These are phyloP conservation scores for Danio choprae DNA, from an alignment of 2,797 vertebrate genomes.

Conservation along the genomic window DNA sequence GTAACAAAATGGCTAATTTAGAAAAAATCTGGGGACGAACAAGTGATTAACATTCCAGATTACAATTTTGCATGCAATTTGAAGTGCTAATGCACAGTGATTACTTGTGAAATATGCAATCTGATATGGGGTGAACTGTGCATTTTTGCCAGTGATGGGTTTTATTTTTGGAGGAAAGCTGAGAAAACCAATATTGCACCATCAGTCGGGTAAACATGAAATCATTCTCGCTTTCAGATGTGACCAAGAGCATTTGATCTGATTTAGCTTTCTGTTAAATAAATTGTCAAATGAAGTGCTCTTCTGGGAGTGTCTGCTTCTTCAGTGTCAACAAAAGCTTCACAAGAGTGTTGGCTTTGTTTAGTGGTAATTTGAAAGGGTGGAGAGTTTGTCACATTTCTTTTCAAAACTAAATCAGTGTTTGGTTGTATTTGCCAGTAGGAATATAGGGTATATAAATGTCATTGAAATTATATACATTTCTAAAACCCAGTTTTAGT, in stretches of 20 bases:
- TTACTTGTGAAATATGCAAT: slow-evolving; percentile 50
- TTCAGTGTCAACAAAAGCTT: background rate
- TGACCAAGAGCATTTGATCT: background rate
- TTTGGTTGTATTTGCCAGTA: background rate
- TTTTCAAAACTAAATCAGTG: background rate
- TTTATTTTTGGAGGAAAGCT: slow-evolving; percentile 15
- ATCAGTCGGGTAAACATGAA: background rate
- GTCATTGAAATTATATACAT: background rate
- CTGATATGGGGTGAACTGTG: slow-evolving; percentile 6
- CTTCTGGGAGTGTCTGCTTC: background rate
- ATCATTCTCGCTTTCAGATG: background rate
- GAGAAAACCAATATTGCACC: background rate
- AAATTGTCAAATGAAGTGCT: background rate
- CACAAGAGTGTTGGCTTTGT: too few relatives aligned
- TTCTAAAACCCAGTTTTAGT: too few relatives aligned
- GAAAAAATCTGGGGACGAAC: slow-evolving; percentile 33
- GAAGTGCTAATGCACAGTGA: slow-evolving; percentile 47
- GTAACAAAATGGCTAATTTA: slow-evolving; percentile 46
- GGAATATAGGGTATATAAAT: background rate
- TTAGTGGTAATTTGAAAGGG: background rate
- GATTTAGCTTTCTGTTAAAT: background rate
- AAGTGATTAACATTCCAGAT: slow-evolving; percentile 49
- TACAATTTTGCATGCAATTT: slow-evolving; percentile 57
- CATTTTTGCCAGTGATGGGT: background rate
- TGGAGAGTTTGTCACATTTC: background rate